Conservation (phyloP, 37 sponge, comb jelly and placozoan genomes). For the Hormiphora californensis region DNA sequence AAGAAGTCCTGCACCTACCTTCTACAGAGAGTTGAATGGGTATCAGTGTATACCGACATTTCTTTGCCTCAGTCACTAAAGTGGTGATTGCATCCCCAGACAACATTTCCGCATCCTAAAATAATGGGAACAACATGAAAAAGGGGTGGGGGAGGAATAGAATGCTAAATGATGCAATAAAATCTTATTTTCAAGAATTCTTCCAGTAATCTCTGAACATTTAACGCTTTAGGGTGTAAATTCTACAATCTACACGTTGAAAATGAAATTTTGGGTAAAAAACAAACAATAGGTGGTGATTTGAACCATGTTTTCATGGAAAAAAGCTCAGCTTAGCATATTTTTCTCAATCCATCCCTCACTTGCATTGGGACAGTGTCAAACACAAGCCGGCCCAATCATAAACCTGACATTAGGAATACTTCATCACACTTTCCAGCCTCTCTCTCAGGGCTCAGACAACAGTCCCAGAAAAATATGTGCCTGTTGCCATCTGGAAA, state of each 20-base stretch:
- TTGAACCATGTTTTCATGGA: no score
- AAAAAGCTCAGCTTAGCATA: no score
- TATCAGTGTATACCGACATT: conserved; percentile 12
- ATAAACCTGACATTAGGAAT: background rate
- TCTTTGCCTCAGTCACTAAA: conserved; percentile 28
- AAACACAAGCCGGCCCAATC: background rate
- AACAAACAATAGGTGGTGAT: no score
- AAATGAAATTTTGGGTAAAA: no score
- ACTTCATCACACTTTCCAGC: conserved; percentile 4
- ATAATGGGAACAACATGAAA: background rate
- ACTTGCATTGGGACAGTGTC: no score
- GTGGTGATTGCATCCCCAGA: conserved; percentile 8
- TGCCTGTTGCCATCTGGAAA: conserved; percentile 14
- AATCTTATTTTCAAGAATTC: background rate
- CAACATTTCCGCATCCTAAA: background rate
- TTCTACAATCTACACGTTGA: no score
- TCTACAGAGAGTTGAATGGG: background rate
- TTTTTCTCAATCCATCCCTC: no score
- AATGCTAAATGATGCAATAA: background rate
- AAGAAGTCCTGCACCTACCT: conserved; percentile 28
- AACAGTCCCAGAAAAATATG: conserved; percentile 52
- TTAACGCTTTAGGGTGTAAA: background rate
- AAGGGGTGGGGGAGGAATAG: background rate
- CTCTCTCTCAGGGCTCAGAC: conserved; percentile 8
- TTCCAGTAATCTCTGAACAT: background rate